Conservation (phyloP, 2,888 invertebrate genomes). For the Thymelicus lineola region DNA sequence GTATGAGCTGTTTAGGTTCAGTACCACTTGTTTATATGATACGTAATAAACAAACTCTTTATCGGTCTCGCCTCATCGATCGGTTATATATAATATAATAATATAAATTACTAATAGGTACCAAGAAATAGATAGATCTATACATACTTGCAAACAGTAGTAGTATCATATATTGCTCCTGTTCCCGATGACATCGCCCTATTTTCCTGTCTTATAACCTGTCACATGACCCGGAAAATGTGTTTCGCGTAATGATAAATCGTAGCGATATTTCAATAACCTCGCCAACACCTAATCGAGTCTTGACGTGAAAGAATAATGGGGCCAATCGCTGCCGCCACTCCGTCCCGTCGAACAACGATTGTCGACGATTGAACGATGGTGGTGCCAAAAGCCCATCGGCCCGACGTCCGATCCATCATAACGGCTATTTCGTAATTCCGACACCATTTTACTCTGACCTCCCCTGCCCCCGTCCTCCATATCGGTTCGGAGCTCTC, state of each 20-base stretch:
- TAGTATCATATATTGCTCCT: background rate
- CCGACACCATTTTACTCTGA: slow-evolving; percentile 55
- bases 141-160: background rate
- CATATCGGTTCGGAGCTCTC: slow-evolving; percentile 14
- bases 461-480: slow-evolving; percentile 36
- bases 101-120: too few relatives aligned
- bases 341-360: slow-evolving; percentile 71
- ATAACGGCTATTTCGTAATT: slow-evolving; percentile 65
- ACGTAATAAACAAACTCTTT: too few relatives aligned
- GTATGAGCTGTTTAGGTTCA: too few relatives aligned
- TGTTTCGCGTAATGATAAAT: slow-evolving; percentile 28
- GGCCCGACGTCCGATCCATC: slow-evolving; percentile 77
- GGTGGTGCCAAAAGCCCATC: slow-evolving; percentile 76
- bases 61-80: too few relatives aligned
- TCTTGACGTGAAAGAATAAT: slow-evolving; percentile 68
- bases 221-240: slow-evolving; percentile 26
- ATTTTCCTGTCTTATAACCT: slow-evolving; percentile 10
- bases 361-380: slow-evolving; percentile 80
- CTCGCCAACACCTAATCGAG: slow-evolving; percentile 40
- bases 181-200: background rate
- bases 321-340: slow-evolving; percentile 68
- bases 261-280: slow-evolving; percentile 30
- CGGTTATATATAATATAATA: too few relatives aligned
- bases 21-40: too few relatives aligned
- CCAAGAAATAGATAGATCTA: background rate